Evolutionary conservation across 2,797 vertebrate species (phyloP).

Genomic region (Salmo trutta): DNA sequence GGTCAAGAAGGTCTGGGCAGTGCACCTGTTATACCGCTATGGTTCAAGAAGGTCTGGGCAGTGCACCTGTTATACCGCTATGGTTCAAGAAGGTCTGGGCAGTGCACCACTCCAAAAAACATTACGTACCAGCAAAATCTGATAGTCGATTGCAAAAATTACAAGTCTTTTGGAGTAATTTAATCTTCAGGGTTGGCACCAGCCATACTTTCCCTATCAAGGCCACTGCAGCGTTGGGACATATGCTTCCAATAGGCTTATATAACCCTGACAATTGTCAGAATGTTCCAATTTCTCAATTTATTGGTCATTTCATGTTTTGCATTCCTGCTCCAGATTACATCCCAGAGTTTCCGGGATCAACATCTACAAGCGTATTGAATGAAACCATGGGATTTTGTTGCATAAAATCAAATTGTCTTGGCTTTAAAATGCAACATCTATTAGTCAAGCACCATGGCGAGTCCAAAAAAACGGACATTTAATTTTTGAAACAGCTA

Average conservation of each 20-base stretch:
- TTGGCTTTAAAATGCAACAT: constrained; percentile 34
- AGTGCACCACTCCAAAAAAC: no score
- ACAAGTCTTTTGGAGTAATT: neutral
- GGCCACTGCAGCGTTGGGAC: constrained; percentile 28
- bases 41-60: neutral
- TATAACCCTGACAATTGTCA: constrained; percentile 68
- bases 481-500: constrained; percentile 25
- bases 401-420: constrained; percentile 40
- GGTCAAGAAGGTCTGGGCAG: neutral
- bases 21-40: constrained; percentile 18
- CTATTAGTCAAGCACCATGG: constrained; percentile 29
- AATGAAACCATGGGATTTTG: constrained; percentile 41
- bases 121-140: no score
- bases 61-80: neutral
- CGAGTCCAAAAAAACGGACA: neutral
- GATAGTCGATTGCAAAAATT: no score
- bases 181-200: no score
- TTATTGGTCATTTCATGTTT: constrained; percentile 54
- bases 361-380: constrained; percentile 29
- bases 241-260: constrained; percentile 76
- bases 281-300: constrained; percentile 46
- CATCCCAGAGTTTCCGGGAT: constrained; percentile 14
- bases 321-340: constrained; percentile 53
- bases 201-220: neutral
- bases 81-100: no score